Percentiles rank a stretch among this genome's conserved stretches.
Conservation (phyloP, 2,113 vertebrate species). For the Macaca nemestrina region DNA sequence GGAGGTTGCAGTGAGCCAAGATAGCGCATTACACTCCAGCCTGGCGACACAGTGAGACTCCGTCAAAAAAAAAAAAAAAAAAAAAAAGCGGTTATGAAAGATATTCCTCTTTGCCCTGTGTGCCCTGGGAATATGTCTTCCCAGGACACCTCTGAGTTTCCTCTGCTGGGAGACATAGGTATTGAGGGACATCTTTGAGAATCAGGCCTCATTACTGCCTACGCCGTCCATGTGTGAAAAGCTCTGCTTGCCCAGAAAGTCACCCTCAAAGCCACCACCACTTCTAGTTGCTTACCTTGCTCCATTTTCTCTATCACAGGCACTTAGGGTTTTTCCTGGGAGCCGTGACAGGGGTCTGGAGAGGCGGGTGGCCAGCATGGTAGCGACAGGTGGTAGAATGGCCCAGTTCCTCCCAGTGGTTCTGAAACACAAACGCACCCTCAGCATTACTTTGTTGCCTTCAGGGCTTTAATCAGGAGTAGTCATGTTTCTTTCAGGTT, state of each 20-base stretch:
- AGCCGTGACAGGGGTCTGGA: conserved; percentile 76
- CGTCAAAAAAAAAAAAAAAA: background rate
- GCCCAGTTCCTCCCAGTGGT: conserved; percentile 3
- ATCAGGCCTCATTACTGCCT: background rate
- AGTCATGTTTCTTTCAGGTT: background rate
- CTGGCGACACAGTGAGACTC: background rate
- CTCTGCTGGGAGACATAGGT: background rate
- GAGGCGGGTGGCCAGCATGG: conserved; percentile 80
- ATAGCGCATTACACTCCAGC: background rate
- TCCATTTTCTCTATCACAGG: conserved; percentile 60
- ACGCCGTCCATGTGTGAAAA: background rate
- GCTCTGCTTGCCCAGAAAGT: background rate
- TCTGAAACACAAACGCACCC: conserved; percentile 80
- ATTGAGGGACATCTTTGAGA: background rate
- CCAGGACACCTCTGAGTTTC: background rate
- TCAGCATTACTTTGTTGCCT: conserved; percentile 35
- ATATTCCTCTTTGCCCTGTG: background rate
- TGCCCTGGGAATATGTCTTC: background rate
- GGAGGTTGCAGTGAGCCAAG: background rate
- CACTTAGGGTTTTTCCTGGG: conserved; percentile 69
- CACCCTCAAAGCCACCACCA: background rate
- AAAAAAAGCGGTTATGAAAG: background rate
- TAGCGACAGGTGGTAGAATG: background rate
- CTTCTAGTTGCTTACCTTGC: conserved; percentile 73
- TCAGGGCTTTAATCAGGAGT: background rate